Evolutionary conservation across 2,888 invertebrate genomes (phyloP).

Genomic region (Lathronympha strigana): DNA sequence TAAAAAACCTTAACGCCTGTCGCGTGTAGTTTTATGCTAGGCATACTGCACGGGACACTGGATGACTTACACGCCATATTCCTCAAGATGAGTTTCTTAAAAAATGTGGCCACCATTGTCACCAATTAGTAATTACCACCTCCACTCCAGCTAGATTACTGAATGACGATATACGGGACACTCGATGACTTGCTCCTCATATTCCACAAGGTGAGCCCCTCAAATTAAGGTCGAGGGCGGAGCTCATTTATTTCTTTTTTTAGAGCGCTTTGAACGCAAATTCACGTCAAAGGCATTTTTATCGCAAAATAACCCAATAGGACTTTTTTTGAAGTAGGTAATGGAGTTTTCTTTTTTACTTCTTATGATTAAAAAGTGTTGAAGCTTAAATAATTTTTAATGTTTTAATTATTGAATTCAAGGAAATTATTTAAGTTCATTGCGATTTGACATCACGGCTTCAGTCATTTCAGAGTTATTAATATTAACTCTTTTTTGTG

Average conservation of each 20-base stretch:
- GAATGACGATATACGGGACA: slow-evolving; percentile 98
- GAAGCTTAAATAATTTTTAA: too few species aligned
- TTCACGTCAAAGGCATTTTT: slow-evolving; percentile 22
- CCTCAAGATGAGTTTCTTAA: too few species aligned
- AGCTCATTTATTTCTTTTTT: slow-evolving; percentile 24
- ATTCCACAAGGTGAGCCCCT: slow-evolving; percentile 91
- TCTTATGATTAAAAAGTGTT: too few species aligned
- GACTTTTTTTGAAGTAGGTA: neutral
- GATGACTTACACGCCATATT: slow-evolving; percentile 96
- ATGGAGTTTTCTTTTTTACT: neutral
- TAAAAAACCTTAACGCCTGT: too few species aligned
- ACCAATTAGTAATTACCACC: too few species aligned
- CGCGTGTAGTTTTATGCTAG: too few species aligned
- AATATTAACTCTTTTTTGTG: too few species aligned
- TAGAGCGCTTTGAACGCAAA: slow-evolving; percentile 22
- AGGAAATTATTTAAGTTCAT: too few species aligned
- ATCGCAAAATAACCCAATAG: neutral
- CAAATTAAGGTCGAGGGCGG: slow-evolving; percentile 35
- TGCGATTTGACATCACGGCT: too few species aligned
- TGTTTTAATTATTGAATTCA: too few species aligned
- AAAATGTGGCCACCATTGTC: slow-evolving; percentile 93
- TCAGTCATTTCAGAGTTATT: too few species aligned
- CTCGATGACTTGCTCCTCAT: slow-evolving; percentile 96
- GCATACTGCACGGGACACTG: slow-evolving; percentile 96
- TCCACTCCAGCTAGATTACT: slow-evolving; percentile 94